Base-by-base conservation (phyloP, 2,888 invertebrate genomes). In the Taenaris catops region DNA sequence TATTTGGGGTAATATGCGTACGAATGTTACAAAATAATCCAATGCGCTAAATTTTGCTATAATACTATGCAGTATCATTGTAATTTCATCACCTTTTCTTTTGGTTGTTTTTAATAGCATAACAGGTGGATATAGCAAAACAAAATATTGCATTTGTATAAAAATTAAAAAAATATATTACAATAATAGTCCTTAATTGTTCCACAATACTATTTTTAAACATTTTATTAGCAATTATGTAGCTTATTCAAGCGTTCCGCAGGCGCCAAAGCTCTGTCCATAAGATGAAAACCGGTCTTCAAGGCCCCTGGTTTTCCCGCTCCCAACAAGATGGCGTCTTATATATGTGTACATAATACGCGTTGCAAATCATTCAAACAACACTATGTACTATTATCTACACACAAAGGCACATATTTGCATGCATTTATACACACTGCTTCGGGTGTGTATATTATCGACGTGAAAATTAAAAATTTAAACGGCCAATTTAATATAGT, bases 231-330 rank as follows among this genome's bases (percentile, higher is more conserved):
- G 18, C 20, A 19, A 28, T 28, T 20, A 28, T 28, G 8, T 12
- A 20, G 20, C 28, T 31, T 21, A 31, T 33, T 43, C 29, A 9
- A 34, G 8, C 34, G 12, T 35, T 31, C 19, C 21, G 23, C 28
- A 35, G 44, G 34, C 42, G 42, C 38, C 46, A 48, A 53, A 55
- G 55, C 58, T 53, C 44, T 45, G 46, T 48, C 53, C 48, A 46
- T 49, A 58, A 53, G 51, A 55, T 56, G 51, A 61, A 58, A 71
- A 81, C 84, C 75, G 78, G 83, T 83, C 68, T 53, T 68, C 81
- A 83, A 84, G 83, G 81, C 63, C 69, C 58, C 48, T 32, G 84
- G 84, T 68, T 84, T 84, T 81, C 73, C 84, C 79, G 63, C 59
- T 49, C 29, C 35, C 54, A 53, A 58, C 71, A 67, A 75, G 55